Percentiles rank a stretch among this genome's conserved stretches.
These are phyloP conservation scores for Notodonta ziczac DNA, from an alignment of 2,888 invertebrate genomes.

Conservation along the genomic window DNA sequence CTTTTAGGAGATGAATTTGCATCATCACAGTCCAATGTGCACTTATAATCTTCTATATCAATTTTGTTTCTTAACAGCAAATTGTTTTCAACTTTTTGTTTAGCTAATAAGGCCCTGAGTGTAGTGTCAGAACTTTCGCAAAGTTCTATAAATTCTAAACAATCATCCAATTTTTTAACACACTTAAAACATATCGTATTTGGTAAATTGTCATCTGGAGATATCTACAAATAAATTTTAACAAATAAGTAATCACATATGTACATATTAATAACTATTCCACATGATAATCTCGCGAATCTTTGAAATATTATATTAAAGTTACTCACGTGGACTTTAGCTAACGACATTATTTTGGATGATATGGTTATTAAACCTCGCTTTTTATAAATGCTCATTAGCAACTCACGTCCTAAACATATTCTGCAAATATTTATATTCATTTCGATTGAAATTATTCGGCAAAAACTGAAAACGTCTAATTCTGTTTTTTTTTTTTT, in stretches of 20 bases:
- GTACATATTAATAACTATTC: not conserved
- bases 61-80: conserved; percentile 11
- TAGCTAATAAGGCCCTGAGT: conserved; percentile 45
- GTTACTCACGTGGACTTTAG: conserved; percentile 62
- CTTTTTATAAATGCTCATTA: conserved; percentile 57
- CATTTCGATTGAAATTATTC: conserved; percentile 15
- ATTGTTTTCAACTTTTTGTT: conserved; percentile 27
- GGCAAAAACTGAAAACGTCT: not conserved
- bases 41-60: conserved; percentile 16
- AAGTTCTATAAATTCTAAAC: conserved; percentile 60
- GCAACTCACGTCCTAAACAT: conserved; percentile 52
- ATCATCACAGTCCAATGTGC: conserved; percentile 22
- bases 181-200: conserved; percentile 64
- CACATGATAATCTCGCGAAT: no score
- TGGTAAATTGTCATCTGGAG: conserved; percentile 66
- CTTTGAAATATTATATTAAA: no score
- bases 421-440: conserved; percentile 54
- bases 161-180: conserved; percentile 55
- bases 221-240: conserved; percentile 53
- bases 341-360: conserved; percentile 61
- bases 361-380: conserved; percentile 51
- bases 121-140: conserved; percentile 63
- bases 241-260: not conserved
- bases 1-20: conserved; percentile 35
- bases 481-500: not conserved